A percentile compares a stretch with the other conserved stretches of the same genome.
These are phyloP conservation scores for Hemaris fuciformis DNA, from an alignment of 2,888 invertebrate genomes.

Conservation along the genomic window DNA sequence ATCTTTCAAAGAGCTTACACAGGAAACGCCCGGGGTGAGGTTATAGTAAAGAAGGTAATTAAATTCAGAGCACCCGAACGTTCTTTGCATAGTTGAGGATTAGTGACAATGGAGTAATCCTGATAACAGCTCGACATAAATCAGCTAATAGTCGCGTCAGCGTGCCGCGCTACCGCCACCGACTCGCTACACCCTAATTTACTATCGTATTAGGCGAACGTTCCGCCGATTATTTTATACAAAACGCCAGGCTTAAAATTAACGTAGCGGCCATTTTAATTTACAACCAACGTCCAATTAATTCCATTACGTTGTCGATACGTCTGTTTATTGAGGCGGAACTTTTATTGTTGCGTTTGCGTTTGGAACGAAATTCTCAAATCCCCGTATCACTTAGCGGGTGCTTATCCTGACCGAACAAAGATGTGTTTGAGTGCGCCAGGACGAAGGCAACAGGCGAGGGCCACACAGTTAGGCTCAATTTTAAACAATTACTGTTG, in stretches of 20 bases:
- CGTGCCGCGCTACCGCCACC: conserved; percentile 42
- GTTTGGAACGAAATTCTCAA: conserved; percentile 14
- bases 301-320: conserved; percentile 51
- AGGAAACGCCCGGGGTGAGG: neutral
- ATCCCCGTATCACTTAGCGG: conserved; percentile 48
- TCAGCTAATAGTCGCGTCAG: conserved; percentile 52
- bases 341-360: conserved; percentile 24
- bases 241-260: conserved; percentile 57
- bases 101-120: conserved; percentile 57
- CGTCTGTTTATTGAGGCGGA: conserved; percentile 48
- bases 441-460: conserved; percentile 63
- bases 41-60: conserved; percentile 25
- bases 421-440: conserved; percentile 53
- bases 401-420: conserved; percentile 61
- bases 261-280: conserved; percentile 56
- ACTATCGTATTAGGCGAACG: conserved; percentile 62
- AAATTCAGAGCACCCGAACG: conserved; percentile 27
- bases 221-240: conserved; percentile 53
- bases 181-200: conserved; percentile 67
- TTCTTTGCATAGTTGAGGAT: conserved; percentile 41
- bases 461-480: conserved; percentile 81
- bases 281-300: conserved; percentile 49
- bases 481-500: conserved; percentile 81
- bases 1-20: neutral
- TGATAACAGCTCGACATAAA: conserved; percentile 58